These are phyloP conservation scores for Busseola fusca DNA, from an alignment of 2,888 invertebrate genomes.

Conservation along the genomic window DNA sequence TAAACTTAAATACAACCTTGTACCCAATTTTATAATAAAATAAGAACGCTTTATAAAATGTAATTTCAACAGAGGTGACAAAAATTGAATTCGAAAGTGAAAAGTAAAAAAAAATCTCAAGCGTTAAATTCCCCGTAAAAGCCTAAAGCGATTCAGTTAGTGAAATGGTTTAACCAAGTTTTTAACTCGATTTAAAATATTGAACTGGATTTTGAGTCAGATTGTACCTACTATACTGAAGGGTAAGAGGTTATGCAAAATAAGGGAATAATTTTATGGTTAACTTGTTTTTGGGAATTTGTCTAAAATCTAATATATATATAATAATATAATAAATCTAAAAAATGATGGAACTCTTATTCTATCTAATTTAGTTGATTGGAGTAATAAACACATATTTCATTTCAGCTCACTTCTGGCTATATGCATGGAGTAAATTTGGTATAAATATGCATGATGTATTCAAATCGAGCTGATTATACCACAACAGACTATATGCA, in stretches of 20 bases:
- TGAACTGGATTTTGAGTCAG: slow-evolving; percentile 30
- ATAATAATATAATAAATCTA: too few species aligned
- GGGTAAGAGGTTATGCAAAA: slow-evolving; percentile 25
- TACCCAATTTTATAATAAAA: not conserved
- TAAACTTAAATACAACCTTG: not conserved
- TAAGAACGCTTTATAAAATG: not conserved
- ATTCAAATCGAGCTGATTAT: not conserved
- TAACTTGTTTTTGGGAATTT: not conserved
- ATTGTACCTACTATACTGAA: slow-evolving; percentile 38
- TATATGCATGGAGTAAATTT: not conserved
- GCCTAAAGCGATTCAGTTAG: slow-evolving; percentile 17
- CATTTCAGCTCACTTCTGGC: not conserved
- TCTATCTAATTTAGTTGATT: not conserved
- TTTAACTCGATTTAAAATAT: slow-evolving; percentile 28
- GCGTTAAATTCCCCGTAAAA: slow-evolving; percentile 29
- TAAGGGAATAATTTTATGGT: not conserved
- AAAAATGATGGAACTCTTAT: too few species aligned
- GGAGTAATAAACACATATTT: not conserved
- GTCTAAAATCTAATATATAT: too few species aligned
- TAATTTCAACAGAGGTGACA: not conserved
- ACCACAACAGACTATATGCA: not conserved
- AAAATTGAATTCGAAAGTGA: slow-evolving; percentile 7
- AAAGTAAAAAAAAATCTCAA: slow-evolving; percentile 10
- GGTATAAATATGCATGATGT: not conserved
- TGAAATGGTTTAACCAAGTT: slow-evolving; percentile 36